These are phyloP conservation scores for Coreoperca whiteheadi DNA, from an alignment of 2,113 vertebrate genomes.

Conservation along the genomic window DNA sequence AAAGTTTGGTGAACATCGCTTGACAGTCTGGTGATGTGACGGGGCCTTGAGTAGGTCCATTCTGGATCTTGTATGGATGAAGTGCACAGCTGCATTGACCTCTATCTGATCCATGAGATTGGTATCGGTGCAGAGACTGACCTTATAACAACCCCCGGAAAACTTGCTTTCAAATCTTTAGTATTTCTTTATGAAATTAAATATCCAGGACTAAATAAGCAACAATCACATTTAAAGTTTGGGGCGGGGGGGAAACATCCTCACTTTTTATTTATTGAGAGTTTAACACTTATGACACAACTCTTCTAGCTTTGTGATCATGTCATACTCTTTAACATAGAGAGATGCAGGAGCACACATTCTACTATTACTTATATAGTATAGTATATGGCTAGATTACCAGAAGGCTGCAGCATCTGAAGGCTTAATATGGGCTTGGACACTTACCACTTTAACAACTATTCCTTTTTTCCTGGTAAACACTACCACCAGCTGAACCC, in stretches of 20 bases:
- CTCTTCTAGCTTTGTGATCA: too few species aligned
- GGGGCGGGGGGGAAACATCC: neutral
- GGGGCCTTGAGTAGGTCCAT: neutral
- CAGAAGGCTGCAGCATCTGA: neutral
- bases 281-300: too few species aligned
- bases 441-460: conserved; percentile 28
- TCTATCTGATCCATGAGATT: neutral
- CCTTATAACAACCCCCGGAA: neutral
- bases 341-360: neutral
- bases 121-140: too few species aligned
- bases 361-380: neutral
- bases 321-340: neutral
- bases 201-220: neutral
- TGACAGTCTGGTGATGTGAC: neutral
- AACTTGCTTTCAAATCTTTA: too few species aligned
- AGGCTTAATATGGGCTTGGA: conserved; percentile 8
- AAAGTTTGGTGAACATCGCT: neutral
- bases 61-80: neutral
- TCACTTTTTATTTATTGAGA: neutral
- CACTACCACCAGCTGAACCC: conserved; percentile 31
- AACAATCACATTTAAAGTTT: neutral
- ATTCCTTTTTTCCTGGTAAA: conserved; percentile 25
- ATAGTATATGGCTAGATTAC: conserved; percentile 19
- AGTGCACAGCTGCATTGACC: neutral
- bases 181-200: neutral